phyloP scores from a whole-genome alignment of 92 coral and sea anemone species.

The Phenganax stokvisi region DNA sequence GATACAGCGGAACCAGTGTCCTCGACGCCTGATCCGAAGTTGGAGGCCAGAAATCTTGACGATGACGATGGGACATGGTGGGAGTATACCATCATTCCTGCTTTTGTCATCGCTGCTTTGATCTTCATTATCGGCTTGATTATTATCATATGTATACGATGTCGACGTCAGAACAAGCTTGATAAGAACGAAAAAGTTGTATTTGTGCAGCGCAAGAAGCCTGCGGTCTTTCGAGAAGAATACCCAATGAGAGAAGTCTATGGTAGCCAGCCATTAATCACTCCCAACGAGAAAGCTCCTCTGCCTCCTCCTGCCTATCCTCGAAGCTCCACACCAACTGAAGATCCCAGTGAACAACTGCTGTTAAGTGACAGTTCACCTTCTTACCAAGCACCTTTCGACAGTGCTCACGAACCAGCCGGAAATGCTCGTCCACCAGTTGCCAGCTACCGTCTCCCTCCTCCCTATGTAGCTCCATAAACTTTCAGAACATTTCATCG shows the following conservation, averaged over 20 bases:
- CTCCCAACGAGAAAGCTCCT: constrained; percentile 94
- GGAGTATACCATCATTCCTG: constrained; percentile 90
- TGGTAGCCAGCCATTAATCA: constrained; percentile 73
- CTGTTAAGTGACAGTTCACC: constrained; percentile 22
- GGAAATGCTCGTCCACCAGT: constrained; percentile 31
- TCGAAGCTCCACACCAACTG: constrained; percentile 63
- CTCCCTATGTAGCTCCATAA: constrained; percentile 97
- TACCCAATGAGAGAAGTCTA: constrained; percentile 80
- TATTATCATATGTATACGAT: constrained; percentile 66
- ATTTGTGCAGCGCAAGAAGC: constrained; percentile 85
- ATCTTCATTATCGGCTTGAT: constrained; percentile 76
- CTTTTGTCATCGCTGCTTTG: constrained; percentile 76
- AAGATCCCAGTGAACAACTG: constrained; percentile 17
- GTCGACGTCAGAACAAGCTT: constrained; percentile 63
- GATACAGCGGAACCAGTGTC: constrained; percentile 48
- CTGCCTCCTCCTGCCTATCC: constrained; percentile 93
- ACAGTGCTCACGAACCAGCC: constrained; percentile 26
- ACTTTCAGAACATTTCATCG: constrained; percentile 5
- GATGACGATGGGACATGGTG: constrained; percentile 81
- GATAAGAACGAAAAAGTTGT: constrained; percentile 69
- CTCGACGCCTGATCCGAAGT: constrained; percentile 41
- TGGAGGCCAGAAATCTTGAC: constrained; percentile 36
- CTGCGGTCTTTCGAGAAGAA: constrained; percentile 92
- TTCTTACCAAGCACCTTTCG: constrained; percentile 37
- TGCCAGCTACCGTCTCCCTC: constrained; percentile 91